Base-by-base conservation (phyloP, 1,140 invertebrate species). In the Papilio polyxenes region DNA sequence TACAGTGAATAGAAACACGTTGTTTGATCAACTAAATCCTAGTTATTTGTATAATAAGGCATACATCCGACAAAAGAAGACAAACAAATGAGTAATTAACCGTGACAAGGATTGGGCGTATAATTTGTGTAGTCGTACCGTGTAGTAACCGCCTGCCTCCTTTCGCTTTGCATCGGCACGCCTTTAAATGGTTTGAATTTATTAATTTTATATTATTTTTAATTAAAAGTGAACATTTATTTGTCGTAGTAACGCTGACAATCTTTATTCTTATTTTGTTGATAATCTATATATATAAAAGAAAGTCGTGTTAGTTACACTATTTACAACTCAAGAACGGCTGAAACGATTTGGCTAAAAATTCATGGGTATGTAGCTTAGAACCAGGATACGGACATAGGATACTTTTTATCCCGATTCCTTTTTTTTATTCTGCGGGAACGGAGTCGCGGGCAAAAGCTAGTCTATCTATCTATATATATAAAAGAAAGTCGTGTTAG, bases 81-180 rank as follows among this genome's bases (percentile, higher is more conserved):
- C 23, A 37, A 40, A 72, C 31, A 72, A 72, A 72, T 72, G 31
- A 72, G 65, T 72, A 72, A 72, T 72, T 72, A 72, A 37, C 11
- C 15, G 13, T 31, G 23, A 72, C 65, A 72, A 37, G 11, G 23
- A 72, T 72, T 37, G 65, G 65, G 65, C 65, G 65, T 40, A 37
- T 37, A 72, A 72, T 72, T 40, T 7, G 1, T 11, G 13, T 31
- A 37, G 65, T 72, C 13, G 65, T 31, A 15, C 31, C 56, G 56
- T 20, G 53, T 56, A 4, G 59, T 23, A 20, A 31, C 15, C 51
- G 51, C 10, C 20, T 31, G 65, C 65, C 65, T 72, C 11, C 65
- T 40, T 65, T 13, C 62, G 31, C 65, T 72, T 37, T 15, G 31
- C 65, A 31, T 15, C 65, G 65, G 31, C 31, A 37, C 31, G 10